Base-by-base conservation (phyloP, 2,113 vertebrate species). In the Passer montanus region DNA sequence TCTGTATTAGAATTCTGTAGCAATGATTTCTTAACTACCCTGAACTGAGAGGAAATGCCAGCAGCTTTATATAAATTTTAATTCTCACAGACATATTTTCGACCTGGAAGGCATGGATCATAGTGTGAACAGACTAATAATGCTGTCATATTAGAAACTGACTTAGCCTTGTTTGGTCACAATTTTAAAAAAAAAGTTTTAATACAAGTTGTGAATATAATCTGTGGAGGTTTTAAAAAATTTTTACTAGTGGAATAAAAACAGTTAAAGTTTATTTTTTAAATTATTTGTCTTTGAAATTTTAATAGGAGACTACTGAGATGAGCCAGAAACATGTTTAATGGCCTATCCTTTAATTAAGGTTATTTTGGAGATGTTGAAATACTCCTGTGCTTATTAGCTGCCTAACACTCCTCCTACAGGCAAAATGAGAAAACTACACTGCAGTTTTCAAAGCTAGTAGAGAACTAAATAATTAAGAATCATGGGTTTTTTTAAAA, bases 351-450 rank as follows among this genome's bases (percentile, higher is more conserved):
- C 20, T 73, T 88, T 69, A 79, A 53, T 41, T 35, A 41, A 55
- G 4, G 35, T 64, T 91, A 12, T 75, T 93, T 90, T 84, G 47
- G 19, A 33, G 50, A 15, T 52, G 49, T 66, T 26, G 24, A 55
- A 49, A 86, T 83, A 13, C 9, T 80, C 1, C 64, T 86, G 64
- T 63, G 79, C 41, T 90, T 90, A 96, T 97, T 96, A 96, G 68
- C 86, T 97, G 95, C 95, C 93, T 96, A 96, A 89, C 84, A 80
- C 97, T 97, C 98, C 98, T 97, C 97, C 98, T 98, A 96, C 96
- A 98, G 98, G 98, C 87, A 85, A 94, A 80, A 69, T 69, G 64
- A 83, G 69, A 87, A 91, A 97, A 98, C 94, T 98, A 23, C 98
- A 98, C 78, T 69, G 12, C 72, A 69, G 50, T 66, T 78, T 68